Conservation (phyloP, 1,140 invertebrate genomes). For the Andrena cerasifolii region DNA sequence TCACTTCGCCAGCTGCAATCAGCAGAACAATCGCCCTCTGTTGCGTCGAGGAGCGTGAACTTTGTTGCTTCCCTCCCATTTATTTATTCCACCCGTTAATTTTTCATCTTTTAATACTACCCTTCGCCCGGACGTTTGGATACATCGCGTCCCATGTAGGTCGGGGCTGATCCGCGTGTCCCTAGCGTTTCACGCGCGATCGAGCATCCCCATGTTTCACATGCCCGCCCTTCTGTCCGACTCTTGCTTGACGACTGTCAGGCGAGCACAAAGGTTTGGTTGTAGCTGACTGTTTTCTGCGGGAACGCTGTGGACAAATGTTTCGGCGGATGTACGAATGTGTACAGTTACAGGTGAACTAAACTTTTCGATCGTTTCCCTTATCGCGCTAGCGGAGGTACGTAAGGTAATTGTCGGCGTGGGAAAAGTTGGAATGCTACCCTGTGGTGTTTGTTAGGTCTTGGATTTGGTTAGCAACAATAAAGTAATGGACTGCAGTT, state of each 20-base stretch:
- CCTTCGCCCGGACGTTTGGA: neutral
- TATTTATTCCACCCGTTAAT: slow-evolving; percentile 9
- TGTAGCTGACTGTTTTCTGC: neutral
- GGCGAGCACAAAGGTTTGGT: neutral
- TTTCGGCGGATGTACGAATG: neutral
- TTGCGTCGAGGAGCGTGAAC: neutral
- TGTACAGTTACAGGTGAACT: neutral
- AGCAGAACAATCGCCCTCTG: slow-evolving; percentile 18
- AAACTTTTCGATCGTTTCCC: too few species aligned
- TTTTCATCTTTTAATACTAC: slow-evolving; percentile 12
- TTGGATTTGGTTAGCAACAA: too few species aligned
- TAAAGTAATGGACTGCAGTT: too few species aligned
- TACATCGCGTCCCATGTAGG: neutral
- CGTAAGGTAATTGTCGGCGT: too few species aligned
- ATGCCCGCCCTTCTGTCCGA: neutral
- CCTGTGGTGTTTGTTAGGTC: too few species aligned
- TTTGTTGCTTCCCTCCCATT: neutral
- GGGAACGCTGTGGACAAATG: neutral
- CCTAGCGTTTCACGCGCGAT: neutral
- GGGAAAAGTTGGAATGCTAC: too few species aligned
- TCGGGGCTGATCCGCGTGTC: neutral
- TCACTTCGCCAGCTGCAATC: slow-evolving; percentile 37
- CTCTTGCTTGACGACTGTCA: slow-evolving; percentile 6
- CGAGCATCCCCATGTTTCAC: neutral
- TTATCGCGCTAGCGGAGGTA: too few species aligned